Base-by-base conservation (phyloP, 2,113 vertebrate species). In the Furnarius figulus region DNA sequence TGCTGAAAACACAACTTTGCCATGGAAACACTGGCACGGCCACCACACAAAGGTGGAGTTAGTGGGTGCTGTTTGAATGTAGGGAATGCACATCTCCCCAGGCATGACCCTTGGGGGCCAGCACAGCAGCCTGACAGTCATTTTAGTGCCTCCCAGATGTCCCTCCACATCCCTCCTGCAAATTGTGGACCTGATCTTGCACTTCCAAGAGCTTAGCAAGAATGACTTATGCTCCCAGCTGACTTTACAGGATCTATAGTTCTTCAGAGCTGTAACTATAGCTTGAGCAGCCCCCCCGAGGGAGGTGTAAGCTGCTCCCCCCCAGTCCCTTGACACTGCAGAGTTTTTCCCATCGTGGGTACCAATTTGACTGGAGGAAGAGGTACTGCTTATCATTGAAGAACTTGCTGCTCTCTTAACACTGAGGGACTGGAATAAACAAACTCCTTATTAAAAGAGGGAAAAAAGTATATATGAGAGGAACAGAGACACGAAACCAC, bases 21-120 rank as follows among this genome's bases (percentile, higher is more conserved):
- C 86, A 95, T 92, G 89, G 96, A 95, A 96, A 96, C 90, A 33
- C 31, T 47, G 39, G 75, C 74, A 88, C 53, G 22, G 80, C 23
- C 59, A 42, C 55, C 77, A 47, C 17, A 58, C 53, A 42, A 31
- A 59, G 66, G 31, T 20, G 2, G 61, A 76, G 63, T 35, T 40
- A 9, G 88, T 68, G 88, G 88, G 83, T 75, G 76, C 85, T 84
- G 7, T 6, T 8, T 27, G 49, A 81, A 55, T 5, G 24, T 14
- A 75, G 67, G 27, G 59, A 89, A 71, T 1, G 5, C 23, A 31
- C 4, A 1, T 49, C 7, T 56, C n/a, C 73, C 39, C 13, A 28
- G 12, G 46, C 8, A 31, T 59, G 28, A 49, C 30, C 66, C 40
- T 22, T 53, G 42, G 53, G 27, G 59, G 10, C 20, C 1, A 1